These are phyloP conservation scores for Priapulus caudatus DNA, from an alignment of 2,888 invertebrate genomes.

Conservation along the genomic window DNA sequence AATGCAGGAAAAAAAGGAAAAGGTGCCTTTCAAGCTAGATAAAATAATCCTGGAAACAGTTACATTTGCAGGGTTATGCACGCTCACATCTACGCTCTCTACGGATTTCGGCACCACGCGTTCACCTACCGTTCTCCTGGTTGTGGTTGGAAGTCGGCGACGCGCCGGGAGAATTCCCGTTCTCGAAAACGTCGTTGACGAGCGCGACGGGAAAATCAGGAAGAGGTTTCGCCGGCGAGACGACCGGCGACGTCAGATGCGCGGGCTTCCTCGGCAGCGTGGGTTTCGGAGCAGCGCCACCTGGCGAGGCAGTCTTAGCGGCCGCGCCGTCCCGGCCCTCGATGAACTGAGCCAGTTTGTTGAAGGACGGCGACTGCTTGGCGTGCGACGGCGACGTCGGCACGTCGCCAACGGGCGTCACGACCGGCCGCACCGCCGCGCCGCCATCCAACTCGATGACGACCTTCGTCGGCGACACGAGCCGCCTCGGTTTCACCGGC, in stretches of 20 bases:
- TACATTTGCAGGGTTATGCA: too few species aligned
- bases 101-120: too few species aligned
- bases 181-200: background rate
- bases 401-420: too few species aligned
- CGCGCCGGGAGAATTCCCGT: too few species aligned
- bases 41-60: too few species aligned
- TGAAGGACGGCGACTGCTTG: background rate
- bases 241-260: background rate
- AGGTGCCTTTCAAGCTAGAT: too few species aligned
- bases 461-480: background rate
- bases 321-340: background rate
- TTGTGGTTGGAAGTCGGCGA: too few species aligned
- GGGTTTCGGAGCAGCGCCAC: background rate
- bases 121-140: too few species aligned
- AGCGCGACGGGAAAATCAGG: background rate
- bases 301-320: background rate
- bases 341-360: background rate
- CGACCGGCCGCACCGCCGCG: too few species aligned
- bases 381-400: background rate
- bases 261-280: background rate
- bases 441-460: too few species aligned
- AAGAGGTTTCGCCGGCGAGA: background rate
- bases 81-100: too few species aligned
- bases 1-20: too few species aligned
- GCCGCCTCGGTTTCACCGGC: background rate